phyloP scores from a whole-genome alignment of 2,888 invertebrate genomes.

The Vannuccia rotundouncinata region DNA sequence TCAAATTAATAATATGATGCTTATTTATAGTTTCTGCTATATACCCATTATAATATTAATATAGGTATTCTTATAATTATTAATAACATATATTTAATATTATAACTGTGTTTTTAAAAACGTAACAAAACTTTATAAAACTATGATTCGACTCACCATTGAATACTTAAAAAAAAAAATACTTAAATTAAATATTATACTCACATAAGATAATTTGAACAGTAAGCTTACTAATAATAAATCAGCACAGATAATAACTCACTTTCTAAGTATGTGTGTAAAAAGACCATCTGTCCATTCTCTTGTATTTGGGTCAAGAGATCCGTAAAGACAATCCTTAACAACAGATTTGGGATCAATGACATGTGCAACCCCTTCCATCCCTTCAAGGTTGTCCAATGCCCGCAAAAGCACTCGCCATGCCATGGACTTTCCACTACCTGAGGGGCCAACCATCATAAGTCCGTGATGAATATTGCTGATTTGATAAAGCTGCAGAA shows the following conservation, averaged over 20 bases:
- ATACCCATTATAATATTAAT: no score
- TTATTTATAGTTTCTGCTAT: no score
- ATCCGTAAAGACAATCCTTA: constrained; percentile 94
- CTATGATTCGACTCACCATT: neutral
- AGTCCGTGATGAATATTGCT: constrained; percentile 95
- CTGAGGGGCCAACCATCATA: constrained; percentile 99
- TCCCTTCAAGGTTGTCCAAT: constrained; percentile 81
- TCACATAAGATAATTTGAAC: neutral
- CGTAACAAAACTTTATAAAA: no score
- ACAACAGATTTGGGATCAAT: constrained; percentile 98
- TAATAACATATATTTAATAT: no score
- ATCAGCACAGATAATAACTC: constrained; percentile 42
- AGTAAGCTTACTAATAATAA: neutral
- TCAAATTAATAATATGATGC: no score
- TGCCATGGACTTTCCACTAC: constrained; percentile 90
- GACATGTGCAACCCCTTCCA: constrained; percentile 91
- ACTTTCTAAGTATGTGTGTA: constrained; percentile 64
- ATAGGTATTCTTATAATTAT: no score
- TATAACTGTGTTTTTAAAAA: no score
- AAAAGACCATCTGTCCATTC: constrained; percentile 99
- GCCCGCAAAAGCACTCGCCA: constrained; percentile 90
- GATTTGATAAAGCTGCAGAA: constrained; percentile 95
- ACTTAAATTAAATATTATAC: neutral
- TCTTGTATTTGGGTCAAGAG: constrained; percentile 92
- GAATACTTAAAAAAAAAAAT: neutral